These are phyloP conservation scores for Spisula subtruncata DNA, from an alignment of 2,888 invertebrate genomes.

Conservation along the genomic window DNA sequence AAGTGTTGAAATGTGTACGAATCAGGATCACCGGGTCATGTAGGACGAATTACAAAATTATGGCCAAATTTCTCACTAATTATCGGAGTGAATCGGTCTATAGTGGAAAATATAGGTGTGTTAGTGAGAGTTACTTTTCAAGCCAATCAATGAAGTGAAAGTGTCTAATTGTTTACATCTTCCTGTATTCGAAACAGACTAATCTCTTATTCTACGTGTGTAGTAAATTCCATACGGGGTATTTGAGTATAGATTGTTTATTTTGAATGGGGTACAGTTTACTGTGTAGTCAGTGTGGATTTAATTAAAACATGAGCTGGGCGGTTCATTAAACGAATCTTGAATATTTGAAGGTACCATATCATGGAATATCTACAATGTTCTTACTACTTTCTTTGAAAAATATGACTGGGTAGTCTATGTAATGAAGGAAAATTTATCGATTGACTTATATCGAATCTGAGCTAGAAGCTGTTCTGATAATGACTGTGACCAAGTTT, in stretches of 20 bases:
- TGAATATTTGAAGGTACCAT: neutral
- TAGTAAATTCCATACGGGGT: neutral
- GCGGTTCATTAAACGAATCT: neutral
- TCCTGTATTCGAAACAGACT: neutral
- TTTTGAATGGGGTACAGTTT: neutral
- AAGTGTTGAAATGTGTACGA: conserved; percentile 36
- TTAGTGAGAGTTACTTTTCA: conserved; percentile 10
- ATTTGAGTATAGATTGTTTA: neutral
- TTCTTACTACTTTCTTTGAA: neutral
- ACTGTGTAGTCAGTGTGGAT: neutral
- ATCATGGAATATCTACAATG: too few species aligned
- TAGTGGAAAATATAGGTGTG: neutral
- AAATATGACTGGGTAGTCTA: too few species aligned
- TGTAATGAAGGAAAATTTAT: too few species aligned
- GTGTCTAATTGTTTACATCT: neutral
- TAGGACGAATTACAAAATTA: conserved; percentile 31
- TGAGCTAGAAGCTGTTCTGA: too few species aligned
- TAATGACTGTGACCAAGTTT: too few species aligned
- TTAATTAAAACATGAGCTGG: neutral
- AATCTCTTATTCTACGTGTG: neutral
- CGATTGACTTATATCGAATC: too few species aligned
- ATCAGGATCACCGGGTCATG: conserved; percentile 36
- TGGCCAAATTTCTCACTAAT: conserved; percentile 11
- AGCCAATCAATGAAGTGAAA: neutral
- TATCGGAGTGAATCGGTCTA: conserved; percentile 17